Conservation (phyloP, 2,797 vertebrate species). For the Arctocebus calabarensis region DNA sequence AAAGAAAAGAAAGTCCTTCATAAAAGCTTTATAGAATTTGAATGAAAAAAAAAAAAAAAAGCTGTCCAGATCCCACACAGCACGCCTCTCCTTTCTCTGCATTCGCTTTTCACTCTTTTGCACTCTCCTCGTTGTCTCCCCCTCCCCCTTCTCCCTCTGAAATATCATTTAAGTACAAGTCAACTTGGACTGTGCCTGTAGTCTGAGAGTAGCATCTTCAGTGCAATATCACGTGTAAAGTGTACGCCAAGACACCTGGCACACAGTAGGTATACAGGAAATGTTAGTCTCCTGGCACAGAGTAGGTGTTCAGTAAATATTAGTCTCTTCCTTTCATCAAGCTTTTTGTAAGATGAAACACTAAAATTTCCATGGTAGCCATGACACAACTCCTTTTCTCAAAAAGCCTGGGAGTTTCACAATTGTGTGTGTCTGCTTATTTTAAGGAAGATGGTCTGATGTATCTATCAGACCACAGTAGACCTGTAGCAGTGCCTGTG, state of each 20-base stretch:
- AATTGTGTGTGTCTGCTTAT: not conserved
- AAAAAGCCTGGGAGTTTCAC: not conserved
- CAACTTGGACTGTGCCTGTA: not conserved
- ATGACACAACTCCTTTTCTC: not conserved
- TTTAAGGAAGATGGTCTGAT: not conserved
- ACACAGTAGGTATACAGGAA: not conserved
- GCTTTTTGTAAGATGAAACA: not conserved
- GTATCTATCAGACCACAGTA: not conserved
- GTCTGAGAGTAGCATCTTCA: not conserved
- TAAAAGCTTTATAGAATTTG: too few species aligned
- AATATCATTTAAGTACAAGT: not conserved
- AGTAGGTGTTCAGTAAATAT: not conserved
- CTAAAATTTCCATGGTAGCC: not conserved
- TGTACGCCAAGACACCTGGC: not conserved
- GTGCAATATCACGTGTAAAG: not conserved
- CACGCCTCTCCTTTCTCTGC: not conserved
- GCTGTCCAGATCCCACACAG: not conserved
- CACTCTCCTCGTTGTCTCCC: not conserved
- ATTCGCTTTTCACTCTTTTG: not conserved
- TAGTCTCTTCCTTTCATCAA: not conserved
- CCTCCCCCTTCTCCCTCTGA: not conserved
- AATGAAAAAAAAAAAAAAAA: not conserved
- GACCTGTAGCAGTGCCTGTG: not conserved
- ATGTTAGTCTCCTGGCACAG: too few species aligned
- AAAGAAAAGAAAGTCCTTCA: too few species aligned